phyloP scores from a whole-genome alignment of 2,113 vertebrate genomes.

The Python bivittatus region DNA sequence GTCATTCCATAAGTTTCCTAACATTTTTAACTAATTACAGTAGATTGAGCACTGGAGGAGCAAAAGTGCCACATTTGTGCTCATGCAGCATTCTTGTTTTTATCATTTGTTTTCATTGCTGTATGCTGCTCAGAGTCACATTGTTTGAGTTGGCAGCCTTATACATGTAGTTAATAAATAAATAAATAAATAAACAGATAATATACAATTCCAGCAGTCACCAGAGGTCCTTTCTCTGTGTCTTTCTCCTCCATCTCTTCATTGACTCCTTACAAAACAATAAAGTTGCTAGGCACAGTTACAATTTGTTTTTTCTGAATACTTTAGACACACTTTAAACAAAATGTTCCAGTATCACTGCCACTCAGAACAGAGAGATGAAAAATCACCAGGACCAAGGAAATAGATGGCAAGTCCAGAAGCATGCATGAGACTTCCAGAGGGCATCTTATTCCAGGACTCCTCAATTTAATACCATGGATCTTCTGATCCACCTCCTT shows the following conservation, averaged over 20 bases:
- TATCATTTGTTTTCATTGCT: not conserved
- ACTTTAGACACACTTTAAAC: not conserved
- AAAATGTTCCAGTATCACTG: not conserved
- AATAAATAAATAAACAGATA: not conserved
- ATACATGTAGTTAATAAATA: not conserved
- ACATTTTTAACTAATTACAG: not conserved
- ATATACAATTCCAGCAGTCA: not conserved
- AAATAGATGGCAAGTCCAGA: not conserved
- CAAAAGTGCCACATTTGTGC: not conserved
- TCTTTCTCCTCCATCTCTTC: not conserved
- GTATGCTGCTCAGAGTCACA: not conserved
- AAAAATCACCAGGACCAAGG: not conserved
- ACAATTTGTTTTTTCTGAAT: not conserved
- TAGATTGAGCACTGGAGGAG: not conserved
- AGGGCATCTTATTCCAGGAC: not conserved
- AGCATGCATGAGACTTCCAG: not conserved
- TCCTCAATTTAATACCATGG: not conserved
- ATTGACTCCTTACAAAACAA: not conserved
- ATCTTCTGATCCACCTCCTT: not conserved
- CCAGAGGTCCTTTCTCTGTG: not conserved
- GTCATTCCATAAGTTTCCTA: not conserved
- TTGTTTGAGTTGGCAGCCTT: not conserved
- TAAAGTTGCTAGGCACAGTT: not conserved
- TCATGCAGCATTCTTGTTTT: not conserved
- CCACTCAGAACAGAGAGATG: not conserved